A percentile compares a stretch with the other conserved stretches of the same genome.
Evolutionary conservation across 2,797 vertebrate genomes (phyloP).

Genomic region (Gallinago nigripennis): DNA sequence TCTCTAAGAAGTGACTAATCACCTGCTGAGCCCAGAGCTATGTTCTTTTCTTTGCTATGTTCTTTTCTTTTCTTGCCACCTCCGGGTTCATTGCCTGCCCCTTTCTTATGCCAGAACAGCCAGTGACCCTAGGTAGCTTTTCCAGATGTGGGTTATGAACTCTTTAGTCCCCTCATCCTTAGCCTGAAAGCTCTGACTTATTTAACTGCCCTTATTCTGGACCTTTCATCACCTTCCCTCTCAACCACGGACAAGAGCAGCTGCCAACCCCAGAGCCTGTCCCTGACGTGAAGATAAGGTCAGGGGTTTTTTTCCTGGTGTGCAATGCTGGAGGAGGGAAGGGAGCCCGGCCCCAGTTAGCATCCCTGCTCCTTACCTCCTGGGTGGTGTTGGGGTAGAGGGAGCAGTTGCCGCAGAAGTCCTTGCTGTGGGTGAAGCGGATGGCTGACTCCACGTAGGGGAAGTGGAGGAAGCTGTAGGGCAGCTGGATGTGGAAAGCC

Average conservation of each 20-base stretch:
- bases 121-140: neutral
- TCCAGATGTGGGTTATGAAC: neutral
- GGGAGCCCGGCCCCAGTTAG: rapidly evolving
- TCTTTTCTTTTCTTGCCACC: neutral
- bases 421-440: conserved; percentile 77
- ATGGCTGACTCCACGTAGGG: conserved; percentile 87
- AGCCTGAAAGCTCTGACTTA: conserved; percentile 21
- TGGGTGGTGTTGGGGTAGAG: conserved; percentile 52
- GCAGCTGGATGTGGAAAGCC: conserved; percentile 88
- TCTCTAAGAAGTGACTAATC: neutral
- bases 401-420: conserved; percentile 87
- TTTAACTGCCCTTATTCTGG: conserved; percentile 13
- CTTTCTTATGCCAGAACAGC: neutral
- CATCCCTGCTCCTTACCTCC: conserved; percentile 43
- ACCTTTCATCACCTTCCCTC: conserved; percentile 8
- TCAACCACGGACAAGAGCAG: neutral
- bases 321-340: neutral
- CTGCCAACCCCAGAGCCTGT: neutral
- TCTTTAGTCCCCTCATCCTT: neutral
- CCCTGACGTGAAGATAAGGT: rapidly evolving
- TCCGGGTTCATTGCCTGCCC: neutral
- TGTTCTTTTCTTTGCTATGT: neutral
- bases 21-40: neutral
- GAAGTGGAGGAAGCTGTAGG: conserved; percentile 84
- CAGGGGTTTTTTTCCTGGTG: neutral